These are phyloP conservation scores for Yponomeuta sedellus DNA, from an alignment of 2,888 invertebrate species.

Conservation along the genomic window DNA sequence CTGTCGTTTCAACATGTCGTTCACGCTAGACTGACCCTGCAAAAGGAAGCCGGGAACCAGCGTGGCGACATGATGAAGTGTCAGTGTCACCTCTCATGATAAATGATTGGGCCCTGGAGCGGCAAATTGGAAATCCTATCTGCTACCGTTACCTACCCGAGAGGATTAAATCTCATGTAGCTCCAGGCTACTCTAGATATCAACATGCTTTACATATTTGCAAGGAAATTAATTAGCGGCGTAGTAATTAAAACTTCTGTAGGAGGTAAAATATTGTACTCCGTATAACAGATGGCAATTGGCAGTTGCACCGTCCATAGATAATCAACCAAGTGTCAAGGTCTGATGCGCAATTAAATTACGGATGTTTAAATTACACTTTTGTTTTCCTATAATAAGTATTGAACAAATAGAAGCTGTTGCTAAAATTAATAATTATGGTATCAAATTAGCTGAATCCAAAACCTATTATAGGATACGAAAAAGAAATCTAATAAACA, in stretches of 20 bases:
- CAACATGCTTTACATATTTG: background rate
- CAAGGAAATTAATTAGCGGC: background rate
- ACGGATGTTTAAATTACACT: too few species aligned
- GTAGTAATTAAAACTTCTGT: background rate
- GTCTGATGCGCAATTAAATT: too few species aligned
- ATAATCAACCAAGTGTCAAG: too few species aligned
- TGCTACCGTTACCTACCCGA: conserved; percentile 25
- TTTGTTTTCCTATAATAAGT: too few species aligned
- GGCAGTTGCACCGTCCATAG: too few species aligned
- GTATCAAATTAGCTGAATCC: too few species aligned
- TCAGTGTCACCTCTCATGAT: conserved; percentile 68
- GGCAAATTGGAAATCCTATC: conserved; percentile 70
- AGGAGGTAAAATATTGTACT: background rate
- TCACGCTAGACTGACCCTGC: background rate
- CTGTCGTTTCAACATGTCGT: background rate
- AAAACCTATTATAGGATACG: too few species aligned
- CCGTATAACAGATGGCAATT: background rate
- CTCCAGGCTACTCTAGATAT: background rate
- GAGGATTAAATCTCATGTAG: background rate
- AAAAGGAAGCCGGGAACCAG: background rate
- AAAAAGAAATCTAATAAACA: too few species aligned
- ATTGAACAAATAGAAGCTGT: too few species aligned
- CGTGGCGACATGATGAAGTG: conserved; percentile 58
- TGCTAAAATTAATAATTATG: too few species aligned
- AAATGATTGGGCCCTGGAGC: conserved; percentile 55